These are phyloP conservation scores for Tetragonula carbonaria DNA, from an alignment of 2,888 invertebrate genomes.

Conservation along the genomic window DNA sequence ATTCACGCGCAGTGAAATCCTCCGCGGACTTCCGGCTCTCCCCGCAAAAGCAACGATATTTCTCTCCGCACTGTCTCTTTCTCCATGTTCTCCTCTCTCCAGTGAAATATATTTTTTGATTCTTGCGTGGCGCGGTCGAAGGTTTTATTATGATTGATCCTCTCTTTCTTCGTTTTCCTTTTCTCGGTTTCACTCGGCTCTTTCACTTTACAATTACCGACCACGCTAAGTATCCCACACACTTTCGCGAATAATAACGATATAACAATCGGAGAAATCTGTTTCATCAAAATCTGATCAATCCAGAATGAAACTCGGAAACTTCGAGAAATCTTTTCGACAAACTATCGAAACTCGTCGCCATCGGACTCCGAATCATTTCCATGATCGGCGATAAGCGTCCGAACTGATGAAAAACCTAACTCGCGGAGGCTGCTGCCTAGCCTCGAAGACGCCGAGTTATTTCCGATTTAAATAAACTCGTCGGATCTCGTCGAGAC, in stretches of 20 bases:
- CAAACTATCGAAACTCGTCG: too few species aligned
- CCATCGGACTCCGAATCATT: background rate
- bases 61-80: slow-evolving; percentile 7
- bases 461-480: slow-evolving; percentile 79
- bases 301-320: too few species aligned
- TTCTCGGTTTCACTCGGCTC: too few species aligned
- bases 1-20: slow-evolving; percentile 62
- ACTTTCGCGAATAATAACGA: too few species aligned
- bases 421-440: too few species aligned
- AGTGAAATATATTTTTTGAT: slow-evolving; percentile 3
- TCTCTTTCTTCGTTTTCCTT: too few species aligned
- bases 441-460: slow-evolving; percentile 60
- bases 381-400: slow-evolving; percentile 38
- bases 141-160: background rate
- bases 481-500: slow-evolving; percentile 64
- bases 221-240: too few species aligned
- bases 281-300: too few species aligned
- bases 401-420: background rate
- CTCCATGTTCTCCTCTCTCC: background rate
- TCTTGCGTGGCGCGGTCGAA: background rate
- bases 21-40: slow-evolving; percentile 33
- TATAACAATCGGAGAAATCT: too few species aligned
- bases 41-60: slow-evolving; percentile 29
- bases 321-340: too few species aligned
- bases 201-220: too few species aligned